Base-by-base conservation (phyloP, 2,888 invertebrate genomes). In the Cyclophora albipunctata region DNA sequence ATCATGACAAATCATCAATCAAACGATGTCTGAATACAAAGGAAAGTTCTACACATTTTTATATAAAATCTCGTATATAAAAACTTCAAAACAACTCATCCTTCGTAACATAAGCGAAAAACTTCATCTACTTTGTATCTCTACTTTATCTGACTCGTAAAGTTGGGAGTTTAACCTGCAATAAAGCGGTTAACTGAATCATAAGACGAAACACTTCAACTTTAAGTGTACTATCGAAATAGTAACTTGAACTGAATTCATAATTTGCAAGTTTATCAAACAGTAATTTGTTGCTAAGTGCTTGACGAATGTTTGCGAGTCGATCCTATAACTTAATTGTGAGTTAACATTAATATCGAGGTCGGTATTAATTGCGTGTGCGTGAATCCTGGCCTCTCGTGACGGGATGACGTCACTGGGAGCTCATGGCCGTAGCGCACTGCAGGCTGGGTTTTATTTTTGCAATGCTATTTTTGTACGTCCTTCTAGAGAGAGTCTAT, bases 211-310 rank as follows among this genome's bases (percentile, higher is more conserved):
- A 49, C 48, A 45, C 49, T 57, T 48, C 40, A 54, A 47, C 54
- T 55, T 52, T 57, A 49, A 54, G 53, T 52, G 50, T 5, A 37
- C 37, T 5, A 37, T 48, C 51, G 50, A 46, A 53, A 53, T 49
- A 53, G 47, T 53, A 47, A 53, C 48, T 52, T 53, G 44, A 49
- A 44, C 45, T 42, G 50, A 55, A 58, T 55, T 49, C 49, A 50
- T 54, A 49, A 58, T 42, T 7, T 20, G 43, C 46, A 53, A 53
- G 50, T 53, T 52, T 46, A 45, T 41, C 44, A 49, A 49, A 42
- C 49, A 52, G 37, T 59, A 46, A 49, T 51, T 51, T 51, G 52
- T 49, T 35, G 52, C 50, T 20, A 37, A 53, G 43, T 47, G 42
- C 49, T 47, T 45, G 47, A 35, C 49, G 46, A 51, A 49, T 54